Base-by-base conservation (phyloP, 2,888 invertebrate genomes). In the Drosophila melanocephala region DNA sequence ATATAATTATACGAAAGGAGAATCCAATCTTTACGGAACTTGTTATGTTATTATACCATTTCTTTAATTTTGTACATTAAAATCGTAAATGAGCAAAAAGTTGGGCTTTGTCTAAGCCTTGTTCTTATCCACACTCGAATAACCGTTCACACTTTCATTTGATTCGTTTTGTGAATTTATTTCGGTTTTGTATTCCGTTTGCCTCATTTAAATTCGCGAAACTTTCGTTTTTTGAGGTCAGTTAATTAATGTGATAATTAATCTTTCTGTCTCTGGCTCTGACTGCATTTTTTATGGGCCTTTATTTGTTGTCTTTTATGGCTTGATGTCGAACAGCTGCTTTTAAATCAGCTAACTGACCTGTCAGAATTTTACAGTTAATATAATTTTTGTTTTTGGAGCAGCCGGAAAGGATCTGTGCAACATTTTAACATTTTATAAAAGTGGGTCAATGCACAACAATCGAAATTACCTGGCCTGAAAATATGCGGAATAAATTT, bases 151-250 rank as follows among this genome's bases (percentile, higher is more conserved):
- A 77, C 79, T 76, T 85, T 87, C 83, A 59, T 76, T 75, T 72
- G 56, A n/a, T 64, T 53, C 12, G 19, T 22, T 35, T 14, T 53
- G 57, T 62, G 68, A 56, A 55, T 70, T 44, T 56, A 56, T 69
- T 62, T 53, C 39, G n/a, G 12, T 58, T 69, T 56, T 30, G 50
- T 60, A 39, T 62, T 69, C 42, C 26, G 39, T 50, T 32, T 37
- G 33, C 32, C 39, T 39, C 60, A 81, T 71, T 75, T 70, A 32
- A 59, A 68, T 65, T 64, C 62, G 67, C 69, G 61, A 77, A 84
- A 91, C 92, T 91, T 91, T 91, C 91, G 89, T 86, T 91, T 91
- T 91, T 91, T 90, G 84, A 76, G 91, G 90, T 90, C 91, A 91
- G 89, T 88, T 92, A 92, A 91, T 91, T 91, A 92, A 91, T 89